phyloP scores from a whole-genome alignment of 2,113 vertebrate genomes.

The Centrocercus urophasianus region DNA sequence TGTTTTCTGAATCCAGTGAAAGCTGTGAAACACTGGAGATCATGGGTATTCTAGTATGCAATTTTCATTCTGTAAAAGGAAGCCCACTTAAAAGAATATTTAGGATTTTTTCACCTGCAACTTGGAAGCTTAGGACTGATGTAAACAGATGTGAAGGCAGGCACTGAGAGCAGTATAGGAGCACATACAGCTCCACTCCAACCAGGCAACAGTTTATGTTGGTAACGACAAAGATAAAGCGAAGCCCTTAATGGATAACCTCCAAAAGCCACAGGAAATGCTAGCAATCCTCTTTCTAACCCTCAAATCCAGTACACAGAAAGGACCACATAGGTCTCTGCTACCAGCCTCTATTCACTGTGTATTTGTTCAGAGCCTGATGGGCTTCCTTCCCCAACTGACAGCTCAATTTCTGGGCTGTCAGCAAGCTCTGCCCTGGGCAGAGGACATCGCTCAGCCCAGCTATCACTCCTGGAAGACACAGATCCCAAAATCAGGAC shows the following conservation, averaged over 20 bases:
- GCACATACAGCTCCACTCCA: neutral
- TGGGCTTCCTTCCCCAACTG: neutral
- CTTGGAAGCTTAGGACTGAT: neutral
- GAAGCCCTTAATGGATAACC: neutral
- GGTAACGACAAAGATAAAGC: neutral
- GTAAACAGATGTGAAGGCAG: neutral
- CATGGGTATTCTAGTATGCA: fast-evolving
- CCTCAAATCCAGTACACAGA: neutral
- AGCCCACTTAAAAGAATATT: fast-evolving
- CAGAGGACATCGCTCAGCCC: neutral
- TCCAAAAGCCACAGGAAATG: neutral
- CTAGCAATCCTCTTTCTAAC: neutral
- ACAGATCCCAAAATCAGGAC: neutral
- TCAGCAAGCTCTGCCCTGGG: neutral
- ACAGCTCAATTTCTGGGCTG: neutral
- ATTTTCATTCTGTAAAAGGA: neutral
- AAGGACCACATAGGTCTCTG: neutral
- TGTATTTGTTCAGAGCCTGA: neutral
- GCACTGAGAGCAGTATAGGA: neutral
- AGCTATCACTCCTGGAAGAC: neutral
- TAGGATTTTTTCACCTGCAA: neutral
- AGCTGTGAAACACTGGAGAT: neutral
- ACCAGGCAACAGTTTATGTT: neutral
- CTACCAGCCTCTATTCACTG: neutral
- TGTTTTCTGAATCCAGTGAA: neutral